Base-by-base conservation (phyloP, 2,888 invertebrate genomes). In the Malacosoma neustria region DNA sequence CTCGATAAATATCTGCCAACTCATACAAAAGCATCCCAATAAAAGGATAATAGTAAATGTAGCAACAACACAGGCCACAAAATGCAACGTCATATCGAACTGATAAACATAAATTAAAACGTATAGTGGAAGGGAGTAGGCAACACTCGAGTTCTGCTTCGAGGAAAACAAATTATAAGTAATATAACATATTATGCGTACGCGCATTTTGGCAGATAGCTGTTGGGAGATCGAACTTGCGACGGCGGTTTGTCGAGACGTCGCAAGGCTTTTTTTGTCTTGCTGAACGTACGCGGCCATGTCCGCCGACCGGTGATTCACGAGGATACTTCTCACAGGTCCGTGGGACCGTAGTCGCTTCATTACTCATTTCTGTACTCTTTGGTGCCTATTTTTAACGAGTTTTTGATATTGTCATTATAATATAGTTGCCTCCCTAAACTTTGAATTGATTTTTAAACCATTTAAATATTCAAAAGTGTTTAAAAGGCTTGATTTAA, bases 1-100 rank as follows among this genome's bases (percentile, higher is more conserved):
- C 72, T 72, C 84, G 85, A 85, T 85, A 85, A 85, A 85, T 85
- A 85, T 84, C 85, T 84, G 85, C 85, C 82, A 85, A 77, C 84
- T 84, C 85, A 85, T 82, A 85, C 82, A 85, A 85, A 82, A 81
- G 84, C 75, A 72, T 75, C 75, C 79, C 79, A 85, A 84, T 84
- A 85, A 84, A 82, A 84, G 72, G 81, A 82, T 82, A 82, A 84
- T 85, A 82, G 84, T 76, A 72, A 81, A 81, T 74, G 81, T 74
- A 77, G 77, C 75, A 77, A 75, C 77, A 79, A 75, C 80, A 75
- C 71, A 53, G 71, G 64, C 76, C 71, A 65, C 75, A 72, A 79
- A 80, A 73, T 82, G 85, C 82, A 63, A 63, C 71, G 84, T 84
- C 85, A 82, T 81, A 76, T 73, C 72, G 64, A 54, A 68, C 69